A percentile compares a stretch with the other conserved stretches of the same genome.
Evolutionary conservation across 2,888 invertebrate species (phyloP).

Genomic region (Diaprepes abbreviatus): DNA sequence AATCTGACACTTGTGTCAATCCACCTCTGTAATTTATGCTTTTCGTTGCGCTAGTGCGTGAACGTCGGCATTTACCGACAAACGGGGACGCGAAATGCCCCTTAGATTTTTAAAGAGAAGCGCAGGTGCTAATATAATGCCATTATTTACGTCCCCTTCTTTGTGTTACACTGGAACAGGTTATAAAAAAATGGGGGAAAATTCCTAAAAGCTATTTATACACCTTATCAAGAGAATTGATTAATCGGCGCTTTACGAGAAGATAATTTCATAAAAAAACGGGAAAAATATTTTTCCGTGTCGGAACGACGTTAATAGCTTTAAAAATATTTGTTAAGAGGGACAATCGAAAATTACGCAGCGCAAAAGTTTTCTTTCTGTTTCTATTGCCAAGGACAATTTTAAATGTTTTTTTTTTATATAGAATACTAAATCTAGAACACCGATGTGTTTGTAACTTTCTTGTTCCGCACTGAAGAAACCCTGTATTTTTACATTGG

Average conservation of each 20-base stretch:
- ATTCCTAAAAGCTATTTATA: constrained; percentile 11
- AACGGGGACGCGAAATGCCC: not conserved
- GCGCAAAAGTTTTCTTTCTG: not conserved
- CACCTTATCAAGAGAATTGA: constrained; percentile 10
- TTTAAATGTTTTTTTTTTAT: too few relatives aligned
- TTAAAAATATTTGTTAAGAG: not conserved
- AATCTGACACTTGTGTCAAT: too few relatives aligned
- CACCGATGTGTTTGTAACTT: too few relatives aligned
- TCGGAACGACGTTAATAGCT: not conserved
- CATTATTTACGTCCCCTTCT: constrained; percentile 18
- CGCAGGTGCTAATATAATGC: constrained; percentile 26
- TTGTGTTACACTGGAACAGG: constrained; percentile 16
- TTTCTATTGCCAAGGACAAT: not conserved
- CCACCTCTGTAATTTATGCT: not conserved
- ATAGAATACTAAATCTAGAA: too few relatives aligned
- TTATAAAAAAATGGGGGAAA: constrained; percentile 13
- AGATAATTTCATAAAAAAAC: constrained; percentile 13
- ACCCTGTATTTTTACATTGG: too few relatives aligned
- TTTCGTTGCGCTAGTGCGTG: not conserved
- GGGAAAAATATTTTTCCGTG: constrained; percentile 9
- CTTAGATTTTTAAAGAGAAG: constrained; percentile 22
- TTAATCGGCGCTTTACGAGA: constrained; percentile 7
- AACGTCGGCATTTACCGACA: constrained; percentile 5
- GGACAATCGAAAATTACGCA: too few relatives aligned
- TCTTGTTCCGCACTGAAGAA: too few relatives aligned